Evolutionary conservation across 2,888 invertebrate genomes (phyloP), one percentile per base, ranked within the genome.

Genomic region (Drosophila prolongata): DNA sequence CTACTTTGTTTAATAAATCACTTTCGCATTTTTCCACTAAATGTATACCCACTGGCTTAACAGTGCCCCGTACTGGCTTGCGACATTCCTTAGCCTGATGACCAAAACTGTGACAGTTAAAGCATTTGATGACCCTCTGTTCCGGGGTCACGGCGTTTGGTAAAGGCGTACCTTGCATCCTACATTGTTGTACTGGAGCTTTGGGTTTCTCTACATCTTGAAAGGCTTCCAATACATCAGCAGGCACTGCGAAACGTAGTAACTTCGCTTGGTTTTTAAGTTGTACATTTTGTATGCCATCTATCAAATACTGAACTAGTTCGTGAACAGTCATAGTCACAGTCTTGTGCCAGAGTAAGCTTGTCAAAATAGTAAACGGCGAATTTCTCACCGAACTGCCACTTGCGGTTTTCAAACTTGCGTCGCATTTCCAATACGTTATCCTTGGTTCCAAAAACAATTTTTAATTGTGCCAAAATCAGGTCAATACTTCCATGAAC

Each of bases 341-440:
- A n/a, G 19, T 19, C 19, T 19, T 19, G 40, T 42, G 42, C 42
- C 16, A 43, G 16, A 19, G 16, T 42, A 42, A 16, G 16, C 16
- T 43, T 43, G 16, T 19, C 16, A 43, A 43, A 19, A 16, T 11
- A 19, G 16, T 11, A 43, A 4, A 16, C 0, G 10, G 16, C 10
- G 11, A 42, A 42, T 5, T 16, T 42, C 42, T 42, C 16, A 10
- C 42, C 42, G 42, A 42, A 16, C 1, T 42, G 14, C 14, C n/a
- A 40, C 14, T 14, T 14, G 14, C 42, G 14, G 10, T 42, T 42
- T 42, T 42, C 40, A 42, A 42, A 42, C 16, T 16, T 16, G 42
- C 42, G 42, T 42, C 42, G 42, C 42, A 16, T 42, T 42, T 42
- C 42, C 42, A 42, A 10, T 10, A 42, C 42, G 19, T 43, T 43